Base-by-base conservation (phyloP, 1,140 invertebrate genomes). In the Zaprionus camerounensis region DNA sequence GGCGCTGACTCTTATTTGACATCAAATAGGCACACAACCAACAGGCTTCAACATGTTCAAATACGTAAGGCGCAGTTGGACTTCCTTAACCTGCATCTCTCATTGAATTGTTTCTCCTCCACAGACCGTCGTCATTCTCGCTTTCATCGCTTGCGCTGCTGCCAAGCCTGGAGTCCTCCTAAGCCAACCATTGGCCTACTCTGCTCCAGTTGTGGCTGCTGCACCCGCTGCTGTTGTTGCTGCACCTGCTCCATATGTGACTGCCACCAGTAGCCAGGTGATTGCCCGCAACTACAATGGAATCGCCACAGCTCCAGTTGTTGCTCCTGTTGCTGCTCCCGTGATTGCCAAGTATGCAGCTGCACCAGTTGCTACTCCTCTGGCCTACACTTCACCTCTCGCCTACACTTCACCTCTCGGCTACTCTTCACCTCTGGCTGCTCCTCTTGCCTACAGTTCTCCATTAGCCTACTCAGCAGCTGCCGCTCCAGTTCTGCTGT, bases 181-280 rank as follows among this genome's bases (percentile, higher is more conserved):
- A 58, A n/a, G 87, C 76, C 74, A 49, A 75, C 80, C 17, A 15
- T n/a, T 80, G 31, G 64, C 78, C 1, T 71, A 78, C 26, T 22
- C 57, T 49, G 76, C 93, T 34, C 91, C 92, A 15, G 69, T 91
- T 11, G 63, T 92, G 31, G 91, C 92, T 36, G 82, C 82, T 34
- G 76, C 91, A 9, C 86, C 88, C 1, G 77, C 70, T 9, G 88
- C 91, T 7, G 73, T 92, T 12, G 73, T 86, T 0, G 79, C 84
- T 46, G 80, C 81, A n/a, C 81, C 81, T 58, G 81, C 92, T 38
- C 92, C 93, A 4, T 81, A 91, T 17, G 78, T 93, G 41, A 93
- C 93, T 20, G 93, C 94, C 17, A 91, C 85, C 6, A 94, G 93
- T 44, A 94, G 93, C 34, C 93, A 94, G 80, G 92, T 92, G 56